A percentile compares a stretch with the other conserved stretches of the same genome.
These are phyloP conservation scores for Dasyornis broadbenti DNA, from an alignment of 2,113 vertebrate species.

Conservation along the genomic window DNA sequence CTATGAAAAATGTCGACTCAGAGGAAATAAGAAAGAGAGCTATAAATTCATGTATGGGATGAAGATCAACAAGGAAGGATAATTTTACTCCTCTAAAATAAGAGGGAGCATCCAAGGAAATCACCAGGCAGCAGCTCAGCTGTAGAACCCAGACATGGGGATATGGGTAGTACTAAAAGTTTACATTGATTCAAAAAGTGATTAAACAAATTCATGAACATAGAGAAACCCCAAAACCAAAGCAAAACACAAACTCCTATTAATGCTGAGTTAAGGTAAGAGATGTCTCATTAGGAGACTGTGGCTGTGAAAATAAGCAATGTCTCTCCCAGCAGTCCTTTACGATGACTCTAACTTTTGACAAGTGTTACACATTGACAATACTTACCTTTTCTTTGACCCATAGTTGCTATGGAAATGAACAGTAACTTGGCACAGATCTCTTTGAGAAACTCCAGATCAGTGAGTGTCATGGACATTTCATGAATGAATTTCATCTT, in stretches of 20 bases:
- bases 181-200: background rate
- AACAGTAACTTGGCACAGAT: background rate
- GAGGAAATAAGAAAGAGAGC: background rate
- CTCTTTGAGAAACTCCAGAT: background rate
- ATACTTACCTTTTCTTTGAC: background rate
- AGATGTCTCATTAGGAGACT: background rate
- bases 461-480: background rate
- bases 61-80: background rate
- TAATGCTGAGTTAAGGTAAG: background rate
- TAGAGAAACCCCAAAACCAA: fast-evolving
- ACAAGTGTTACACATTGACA: background rate
- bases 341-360: background rate
- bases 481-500: background rate
- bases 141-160: background rate
- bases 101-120: background rate
- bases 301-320: background rate
- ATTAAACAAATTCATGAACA: background rate
- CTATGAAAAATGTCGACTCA: background rate
- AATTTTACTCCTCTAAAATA: background rate
- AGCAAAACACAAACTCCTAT: background rate
- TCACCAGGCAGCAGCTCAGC: background rate
- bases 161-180: background rate
- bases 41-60: background rate
- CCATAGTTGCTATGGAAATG: background rate
- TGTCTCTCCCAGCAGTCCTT: background rate